Evolutionary conservation across 1,140 invertebrate genomes (phyloP), one percentile per base, ranked within the genome.

Genomic region (Chironomus striatipennis): DNA sequence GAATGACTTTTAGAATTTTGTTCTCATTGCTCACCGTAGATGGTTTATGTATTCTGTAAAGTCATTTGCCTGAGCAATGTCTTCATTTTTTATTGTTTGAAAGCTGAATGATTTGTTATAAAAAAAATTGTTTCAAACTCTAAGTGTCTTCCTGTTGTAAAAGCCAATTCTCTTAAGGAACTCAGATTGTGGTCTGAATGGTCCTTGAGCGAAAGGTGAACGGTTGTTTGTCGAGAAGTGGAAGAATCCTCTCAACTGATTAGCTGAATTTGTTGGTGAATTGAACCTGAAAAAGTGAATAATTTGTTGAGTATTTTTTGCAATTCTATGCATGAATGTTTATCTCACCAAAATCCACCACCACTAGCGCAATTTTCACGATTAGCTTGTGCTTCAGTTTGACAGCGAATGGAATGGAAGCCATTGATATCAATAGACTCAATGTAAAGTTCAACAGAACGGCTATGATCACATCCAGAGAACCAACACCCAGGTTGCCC

Each of bases 401-500:
- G 15, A 70, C 65, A 70, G 5, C 65, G 65, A 20, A 20, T 7
- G 6, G 65, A 18, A 70, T 21, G 65, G 17, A 70, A 70, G 7
- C 65, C 17, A 10, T 70, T 70, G 0, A 3, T 20, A 8, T 18
- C n/a, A 12, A 70, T 21, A 20, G 88, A 88, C 79, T 88, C 88
- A 21, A 86, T 80, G 77, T 86, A 89, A 75, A 85, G 88, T 77
- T 84, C 80, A 76, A 87, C 88, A 2, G 88, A 85, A 1, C 86
- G 81, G 73, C 84, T 83, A 77, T 88, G 87, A 12, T 86, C 83
- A 75, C 87, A 89, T 0, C 78, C 79, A 9, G 17, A 9, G n/a
- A 21, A 20, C 18, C 20, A 70, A 75, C 92, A 93, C 2, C 91
- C 91, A 7, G 89, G 88, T 78, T 93, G 91, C 7, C 81, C 77